A percentile compares a stretch with the other conserved stretches of the same genome.
Conservation (phyloP, 2,797 vertebrate genomes). For the Coracias cyanogaster region DNA sequence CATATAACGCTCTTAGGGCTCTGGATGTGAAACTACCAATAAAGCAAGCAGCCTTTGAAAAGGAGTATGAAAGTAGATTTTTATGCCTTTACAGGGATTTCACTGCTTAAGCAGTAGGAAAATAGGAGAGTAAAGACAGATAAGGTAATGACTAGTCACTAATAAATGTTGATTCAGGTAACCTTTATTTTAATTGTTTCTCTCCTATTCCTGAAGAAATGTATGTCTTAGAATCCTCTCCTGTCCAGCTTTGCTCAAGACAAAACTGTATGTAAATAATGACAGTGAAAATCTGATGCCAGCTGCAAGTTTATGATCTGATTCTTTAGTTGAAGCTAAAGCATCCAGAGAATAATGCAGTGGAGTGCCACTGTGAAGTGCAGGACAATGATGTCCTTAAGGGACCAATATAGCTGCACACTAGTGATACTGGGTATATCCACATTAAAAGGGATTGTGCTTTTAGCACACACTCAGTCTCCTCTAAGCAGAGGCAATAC, state of each 20-base stretch:
- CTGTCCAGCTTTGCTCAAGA: not conserved
- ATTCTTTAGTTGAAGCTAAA: not conserved
- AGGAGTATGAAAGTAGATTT: not conserved
- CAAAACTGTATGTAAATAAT: not conserved
- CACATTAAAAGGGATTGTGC: not conserved
- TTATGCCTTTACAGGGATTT: not conserved
- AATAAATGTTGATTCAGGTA: not conserved
- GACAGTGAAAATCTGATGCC: not conserved
- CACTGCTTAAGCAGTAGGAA: not conserved
- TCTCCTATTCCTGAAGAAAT: not conserved
- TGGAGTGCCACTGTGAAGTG: not conserved
- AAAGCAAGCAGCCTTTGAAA: not conserved
- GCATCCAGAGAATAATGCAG: not conserved
- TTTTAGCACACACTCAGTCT: not conserved
- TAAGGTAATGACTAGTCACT: not conserved
- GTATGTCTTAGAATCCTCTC: not conserved
- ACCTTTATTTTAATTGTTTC: not conserved
- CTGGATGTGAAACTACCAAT: not conserved
- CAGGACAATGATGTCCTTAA: not conserved
- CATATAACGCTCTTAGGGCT: not conserved
- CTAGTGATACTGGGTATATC: not conserved
- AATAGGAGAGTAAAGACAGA: not conserved
- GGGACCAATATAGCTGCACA: not conserved
- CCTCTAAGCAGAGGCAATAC: accelerated
- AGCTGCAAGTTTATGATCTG: not conserved